Conservation (phyloP, 1,140 invertebrate species). For the Hypothenemus hampei region DNA sequence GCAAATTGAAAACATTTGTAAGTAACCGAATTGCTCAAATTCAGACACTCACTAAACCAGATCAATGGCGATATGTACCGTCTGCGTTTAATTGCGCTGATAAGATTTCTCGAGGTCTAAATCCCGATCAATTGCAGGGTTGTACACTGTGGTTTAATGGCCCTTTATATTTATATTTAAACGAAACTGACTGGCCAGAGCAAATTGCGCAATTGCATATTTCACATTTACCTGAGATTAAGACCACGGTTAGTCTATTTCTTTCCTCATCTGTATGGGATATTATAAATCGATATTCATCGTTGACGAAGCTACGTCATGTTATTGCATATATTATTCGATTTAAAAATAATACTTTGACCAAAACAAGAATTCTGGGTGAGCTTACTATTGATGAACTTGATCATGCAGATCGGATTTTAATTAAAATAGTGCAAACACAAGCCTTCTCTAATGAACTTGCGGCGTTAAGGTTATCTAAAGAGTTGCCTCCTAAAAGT, state of each 20-base stretch:
- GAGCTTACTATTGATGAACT: background rate
- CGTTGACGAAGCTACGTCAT: background rate
- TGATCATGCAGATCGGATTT: background rate
- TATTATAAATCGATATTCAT: background rate
- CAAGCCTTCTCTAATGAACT: background rate
- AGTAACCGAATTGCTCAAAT: conserved; percentile 20
- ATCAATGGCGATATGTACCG: conserved; percentile 41
- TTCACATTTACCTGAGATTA: background rate
- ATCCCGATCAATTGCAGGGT: conserved; percentile 16
- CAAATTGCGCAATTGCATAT: background rate
- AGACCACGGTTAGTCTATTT: background rate
- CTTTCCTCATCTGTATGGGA: background rate
- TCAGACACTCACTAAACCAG: conserved; percentile 27
- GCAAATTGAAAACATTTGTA: conserved; percentile 22
- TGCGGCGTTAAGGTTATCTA: background rate
- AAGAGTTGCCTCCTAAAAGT: background rate
- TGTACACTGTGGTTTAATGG: conserved; percentile 20
- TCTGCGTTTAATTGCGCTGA: conserved; percentile 43
- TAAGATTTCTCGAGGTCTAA: conserved; percentile 43
- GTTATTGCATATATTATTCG: background rate
- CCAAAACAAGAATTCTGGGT: background rate
- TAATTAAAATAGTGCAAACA: background rate
- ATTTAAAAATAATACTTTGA: background rate
- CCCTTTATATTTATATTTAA: background rate
- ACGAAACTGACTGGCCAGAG: background rate